Percentiles rank a stretch among this genome's conserved stretches.
Conservation (phyloP, 2,797 vertebrate genomes). For the Meda fulgida region DNA sequence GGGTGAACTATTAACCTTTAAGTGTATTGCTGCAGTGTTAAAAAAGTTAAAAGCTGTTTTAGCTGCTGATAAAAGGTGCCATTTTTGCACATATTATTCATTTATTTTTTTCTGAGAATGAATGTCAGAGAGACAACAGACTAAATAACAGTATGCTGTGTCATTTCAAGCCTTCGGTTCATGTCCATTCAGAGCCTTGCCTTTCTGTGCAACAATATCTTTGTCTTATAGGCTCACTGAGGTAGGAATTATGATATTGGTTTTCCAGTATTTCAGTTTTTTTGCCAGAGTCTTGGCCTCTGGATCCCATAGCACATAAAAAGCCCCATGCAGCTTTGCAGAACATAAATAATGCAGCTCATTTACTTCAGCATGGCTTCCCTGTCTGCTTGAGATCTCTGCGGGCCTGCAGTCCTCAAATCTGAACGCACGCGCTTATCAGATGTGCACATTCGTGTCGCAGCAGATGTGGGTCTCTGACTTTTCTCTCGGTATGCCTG, state of each 20-base stretch:
- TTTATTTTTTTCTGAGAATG: background rate
- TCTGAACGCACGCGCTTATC: constrained; percentile 6
- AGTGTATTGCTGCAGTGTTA: background rate
- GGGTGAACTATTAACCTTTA: no score
- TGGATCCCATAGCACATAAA: background rate
- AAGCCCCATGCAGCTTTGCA: constrained; percentile 21
- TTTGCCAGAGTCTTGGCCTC: background rate
- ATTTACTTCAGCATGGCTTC: constrained; percentile 55
- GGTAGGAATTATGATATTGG: background rate
- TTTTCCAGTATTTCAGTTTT: background rate
- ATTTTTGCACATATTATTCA: no score
- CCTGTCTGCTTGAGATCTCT: background rate
- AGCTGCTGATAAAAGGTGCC: background rate
- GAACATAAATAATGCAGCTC: constrained; percentile 61
- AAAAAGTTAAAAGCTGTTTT: background rate
- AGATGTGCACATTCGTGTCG: background rate
- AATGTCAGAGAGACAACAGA: background rate
- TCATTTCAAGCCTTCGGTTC: background rate
- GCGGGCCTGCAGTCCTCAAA: background rate
- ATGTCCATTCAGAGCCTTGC: background rate
- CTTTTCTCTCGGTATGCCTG: no score
- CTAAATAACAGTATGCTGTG: background rate
- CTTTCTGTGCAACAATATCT: background rate
- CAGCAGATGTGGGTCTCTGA: background rate
- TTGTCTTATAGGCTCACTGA: background rate